Evolutionary conservation across 2,797 vertebrate genomes (phyloP), one percentile per base, ranked within the genome.

Genomic region (Epinephelus malabaricus): DNA sequence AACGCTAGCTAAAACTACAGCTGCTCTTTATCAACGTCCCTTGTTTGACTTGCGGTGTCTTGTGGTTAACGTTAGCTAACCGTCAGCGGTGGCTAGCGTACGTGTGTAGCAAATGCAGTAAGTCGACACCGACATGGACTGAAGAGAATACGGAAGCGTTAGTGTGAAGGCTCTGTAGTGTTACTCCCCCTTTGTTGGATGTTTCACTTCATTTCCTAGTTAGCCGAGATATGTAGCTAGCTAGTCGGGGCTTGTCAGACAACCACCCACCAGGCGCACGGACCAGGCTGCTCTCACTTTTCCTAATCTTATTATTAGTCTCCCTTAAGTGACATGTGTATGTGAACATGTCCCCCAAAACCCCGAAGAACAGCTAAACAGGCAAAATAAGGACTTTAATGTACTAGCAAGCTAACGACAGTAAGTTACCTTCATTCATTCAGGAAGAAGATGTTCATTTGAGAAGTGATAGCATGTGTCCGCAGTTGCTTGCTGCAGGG

Each of bases 61-160:
- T 50, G 25, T 50, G 23, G 65, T 71, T 84, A 83, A 82, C 88
- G 65, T 71, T 84, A 83, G 83, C 88, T 78, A 27, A 51, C 84
- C 68, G 72, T 47, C 64, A 70, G 19, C 47, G 13, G 34, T 14
- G 18, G 82, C 65, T 76, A 69, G 50, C 50, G n/a, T 65, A 6
- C 49, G 43, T 47, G 1, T 27, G 8, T 53, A 12, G 2, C 49
- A 59, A 73, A 77, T 17, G 1, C 18, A 34, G 19, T 5, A 12
- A 74, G 56, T 62, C 49, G 53, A 79, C 50, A 17, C 23, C 11
- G 19, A 50, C 17, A 5, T 10, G n/a, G 54, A 49, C 2, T 23
- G 3, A 15, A 50, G 14, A 19, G 50, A 45, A 68, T 38, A 59
- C 11, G 5, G 27, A 71, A 25, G 23, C 9, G 5, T 19, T 5